These are phyloP conservation scores for Portunus trituberculatus DNA, from an alignment of 1,140 invertebrate genomes.

Conservation along the genomic window DNA sequence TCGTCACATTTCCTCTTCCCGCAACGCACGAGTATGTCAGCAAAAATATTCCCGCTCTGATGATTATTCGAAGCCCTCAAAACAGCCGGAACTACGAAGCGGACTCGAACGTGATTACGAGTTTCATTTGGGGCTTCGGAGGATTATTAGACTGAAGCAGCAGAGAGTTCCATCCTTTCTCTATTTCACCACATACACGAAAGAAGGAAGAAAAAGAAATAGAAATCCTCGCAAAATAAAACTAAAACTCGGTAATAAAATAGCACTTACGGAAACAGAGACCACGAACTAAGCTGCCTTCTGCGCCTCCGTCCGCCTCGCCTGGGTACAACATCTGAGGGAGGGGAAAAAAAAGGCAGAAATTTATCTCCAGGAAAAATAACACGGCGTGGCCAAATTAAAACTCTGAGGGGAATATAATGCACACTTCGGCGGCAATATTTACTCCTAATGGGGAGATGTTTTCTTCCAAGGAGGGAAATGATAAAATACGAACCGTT, in stretches of 20 bases:
- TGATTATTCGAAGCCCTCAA: not conserved
- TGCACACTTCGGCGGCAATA: not conserved
- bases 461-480: not conserved
- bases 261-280: not conserved
- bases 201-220: not conserved
- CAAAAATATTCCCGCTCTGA: not conserved
- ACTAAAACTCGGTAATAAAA: not conserved
- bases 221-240: not conserved
- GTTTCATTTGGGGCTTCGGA: not conserved
- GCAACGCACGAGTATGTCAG: not conserved
- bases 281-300: not conserved
- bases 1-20: too few species aligned
- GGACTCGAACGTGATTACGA: not conserved
- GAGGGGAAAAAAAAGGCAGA: not conserved
- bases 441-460: not conserved
- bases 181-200: not conserved
- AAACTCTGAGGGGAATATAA: not conserved
- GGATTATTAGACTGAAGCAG: constrained; percentile 22
- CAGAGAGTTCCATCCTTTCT: not conserved
- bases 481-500: not conserved
- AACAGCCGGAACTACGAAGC: not conserved
- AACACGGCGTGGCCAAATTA: not conserved
- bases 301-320: not conserved
- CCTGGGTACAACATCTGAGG: not conserved
- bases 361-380: not conserved